phyloP scores from a whole-genome alignment of 2,797 vertebrate genomes.

The Margarornis squamiger region DNA sequence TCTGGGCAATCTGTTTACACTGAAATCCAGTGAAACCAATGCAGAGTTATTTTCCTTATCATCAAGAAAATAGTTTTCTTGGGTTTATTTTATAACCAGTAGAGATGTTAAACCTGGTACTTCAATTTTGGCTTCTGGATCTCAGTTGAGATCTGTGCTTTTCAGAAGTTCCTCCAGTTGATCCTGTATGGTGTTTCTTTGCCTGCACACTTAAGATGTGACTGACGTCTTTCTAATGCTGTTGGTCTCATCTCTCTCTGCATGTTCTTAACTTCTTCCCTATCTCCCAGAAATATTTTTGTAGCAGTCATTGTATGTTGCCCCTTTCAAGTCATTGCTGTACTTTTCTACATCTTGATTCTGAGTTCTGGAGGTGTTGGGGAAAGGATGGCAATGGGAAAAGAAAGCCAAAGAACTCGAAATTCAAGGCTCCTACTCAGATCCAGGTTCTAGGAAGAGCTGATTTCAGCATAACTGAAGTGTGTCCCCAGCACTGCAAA shows the following conservation, averaged over 20 bases:
- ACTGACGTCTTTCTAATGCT: neutral
- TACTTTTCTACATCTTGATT: neutral
- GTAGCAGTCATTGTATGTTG: rapidly evolving
- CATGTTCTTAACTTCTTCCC: neutral
- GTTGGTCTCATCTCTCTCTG: neutral
- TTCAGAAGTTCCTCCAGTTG: neutral
- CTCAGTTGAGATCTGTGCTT: neutral
- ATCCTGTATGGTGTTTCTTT: neutral
- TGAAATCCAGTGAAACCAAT: neutral
- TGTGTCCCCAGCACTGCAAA: neutral
- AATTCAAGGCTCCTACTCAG: neutral
- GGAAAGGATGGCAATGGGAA: neutral
- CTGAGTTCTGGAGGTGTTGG: neutral
- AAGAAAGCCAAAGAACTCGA: neutral
- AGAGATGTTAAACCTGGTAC: neutral
- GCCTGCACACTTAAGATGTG: neutral
- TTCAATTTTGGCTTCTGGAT: neutral
- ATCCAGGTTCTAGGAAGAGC: neutral
- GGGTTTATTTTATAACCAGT: neutral
- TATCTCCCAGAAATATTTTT: neutral
- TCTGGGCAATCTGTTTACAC: neutral
- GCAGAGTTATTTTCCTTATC: neutral
- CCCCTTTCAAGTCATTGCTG: neutral
- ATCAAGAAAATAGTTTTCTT: neutral
- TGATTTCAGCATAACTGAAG: neutral